A percentile compares a stretch with the other conserved stretches of the same genome.
Evolutionary conservation across 2,113 vertebrate genomes (phyloP).

Genomic region (Formicarius rufipectus): DNA sequence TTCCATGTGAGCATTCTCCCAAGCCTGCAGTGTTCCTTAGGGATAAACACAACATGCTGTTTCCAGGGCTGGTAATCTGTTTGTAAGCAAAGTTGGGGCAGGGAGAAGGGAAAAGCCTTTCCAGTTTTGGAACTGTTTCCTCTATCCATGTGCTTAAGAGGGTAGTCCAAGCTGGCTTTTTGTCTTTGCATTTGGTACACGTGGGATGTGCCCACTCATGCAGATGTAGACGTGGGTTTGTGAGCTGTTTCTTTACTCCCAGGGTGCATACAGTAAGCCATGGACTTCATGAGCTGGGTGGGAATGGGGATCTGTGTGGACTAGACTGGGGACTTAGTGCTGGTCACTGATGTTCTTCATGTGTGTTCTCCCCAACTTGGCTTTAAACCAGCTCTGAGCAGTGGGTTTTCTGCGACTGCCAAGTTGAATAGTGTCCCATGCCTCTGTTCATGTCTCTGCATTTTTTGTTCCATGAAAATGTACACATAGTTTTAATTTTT

Average conservation of each 20-base stretch:
- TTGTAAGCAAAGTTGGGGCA: not conserved
- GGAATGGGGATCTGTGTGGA: not conserved
- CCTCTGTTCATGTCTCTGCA: not conserved
- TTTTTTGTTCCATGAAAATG: not conserved
- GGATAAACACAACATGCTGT: not conserved
- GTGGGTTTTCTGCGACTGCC: not conserved
- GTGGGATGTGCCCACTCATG: fast-evolving
- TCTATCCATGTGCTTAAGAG: not conserved
- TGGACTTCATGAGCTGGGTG: not conserved
- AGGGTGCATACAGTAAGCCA: not conserved
- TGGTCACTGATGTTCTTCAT: not conserved
- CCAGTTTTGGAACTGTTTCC: not conserved
- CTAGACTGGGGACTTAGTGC: not conserved
- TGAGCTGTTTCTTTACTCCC: not conserved
- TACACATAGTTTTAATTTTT: not conserved
- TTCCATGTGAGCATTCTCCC: not conserved
- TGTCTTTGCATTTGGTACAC: not conserved
- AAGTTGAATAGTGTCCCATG: not conserved
- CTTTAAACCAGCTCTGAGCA: not conserved
- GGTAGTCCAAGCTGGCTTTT: not conserved
- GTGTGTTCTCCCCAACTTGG: not conserved
- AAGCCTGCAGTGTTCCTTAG: not conserved
- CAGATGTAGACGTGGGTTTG: not conserved
- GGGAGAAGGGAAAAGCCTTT: not conserved
- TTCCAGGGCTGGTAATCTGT: not conserved